Conservation (phyloP, 2,888 invertebrate genomes). For the Acanthosepion pharaonis region DNA sequence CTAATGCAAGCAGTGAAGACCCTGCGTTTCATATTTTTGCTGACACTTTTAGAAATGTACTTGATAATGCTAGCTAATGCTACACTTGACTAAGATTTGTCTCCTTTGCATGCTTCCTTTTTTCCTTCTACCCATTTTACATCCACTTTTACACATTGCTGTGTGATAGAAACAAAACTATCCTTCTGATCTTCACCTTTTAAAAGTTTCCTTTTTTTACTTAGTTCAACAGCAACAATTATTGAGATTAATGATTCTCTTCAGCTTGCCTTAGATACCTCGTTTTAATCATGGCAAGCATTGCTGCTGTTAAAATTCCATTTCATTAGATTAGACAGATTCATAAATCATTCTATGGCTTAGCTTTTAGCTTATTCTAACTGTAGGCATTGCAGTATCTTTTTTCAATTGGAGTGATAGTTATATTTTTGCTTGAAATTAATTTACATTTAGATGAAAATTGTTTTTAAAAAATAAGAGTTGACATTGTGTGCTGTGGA, state of each 20-base stretch:
- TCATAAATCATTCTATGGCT: background rate
- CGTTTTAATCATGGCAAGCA: background rate
- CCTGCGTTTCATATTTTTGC: background rate
- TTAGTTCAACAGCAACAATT: background rate
- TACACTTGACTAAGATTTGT: background rate
- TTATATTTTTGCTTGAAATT: constrained; percentile 33
- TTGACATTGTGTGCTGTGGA: constrained; percentile 33
- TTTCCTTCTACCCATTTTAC: background rate
- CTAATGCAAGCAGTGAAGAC: background rate
- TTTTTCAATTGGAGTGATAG: background rate
- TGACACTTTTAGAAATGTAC: background rate
- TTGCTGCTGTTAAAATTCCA: background rate
- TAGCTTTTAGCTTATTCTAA: background rate
- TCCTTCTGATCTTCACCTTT: background rate
- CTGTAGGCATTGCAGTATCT: background rate
- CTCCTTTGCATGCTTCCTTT: background rate
- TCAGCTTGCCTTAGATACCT: background rate
- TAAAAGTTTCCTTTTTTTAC: background rate
- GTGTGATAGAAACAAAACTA: background rate
- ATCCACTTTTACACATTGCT: background rate
- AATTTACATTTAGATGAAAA: background rate
- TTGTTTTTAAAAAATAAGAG: background rate
- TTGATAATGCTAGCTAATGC: background rate
- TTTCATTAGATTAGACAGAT: background rate
- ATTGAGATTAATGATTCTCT: background rate